Base-by-base conservation (phyloP, 1,140 invertebrate species). In the Drosophila tropicalis region DNA sequence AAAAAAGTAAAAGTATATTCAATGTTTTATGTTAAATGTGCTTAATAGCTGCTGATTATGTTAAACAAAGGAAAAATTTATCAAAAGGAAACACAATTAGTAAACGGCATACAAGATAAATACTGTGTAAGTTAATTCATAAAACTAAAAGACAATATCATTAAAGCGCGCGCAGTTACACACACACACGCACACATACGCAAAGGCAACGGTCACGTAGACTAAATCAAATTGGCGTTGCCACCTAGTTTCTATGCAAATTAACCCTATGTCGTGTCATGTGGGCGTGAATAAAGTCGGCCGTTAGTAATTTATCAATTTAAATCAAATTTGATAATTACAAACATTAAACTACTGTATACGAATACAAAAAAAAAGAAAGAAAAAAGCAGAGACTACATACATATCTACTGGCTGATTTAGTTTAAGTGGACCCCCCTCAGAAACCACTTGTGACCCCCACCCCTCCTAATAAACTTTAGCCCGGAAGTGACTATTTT, bases 321-420 rank as follows among this genome's bases (percentile, higher is more conserved):
- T 86, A 86, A 83, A 73, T 39, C 62, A 87, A 87, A 86, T 83
- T 86, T 86, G 74, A 87, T 83, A 86, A 86, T 86, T 83, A 73
- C 79, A 67, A 58, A 62, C 55, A 63, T 82, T 86, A 82, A 73
- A 40, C 17, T 36, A 60, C 13, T 17, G 1, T 34, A 4, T 34
- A 4, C 29, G 5, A 5, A 68, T 56, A 65, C 40, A 15, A 12
- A 44, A 7, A 25, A 2, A 25, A 25, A 25, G 0, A 25, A 25
- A 25, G 4, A 25, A 3, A 51, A 22, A 3, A 15, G 9, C 3
- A 22, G 1, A 22, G 2, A 51, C 44, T 51, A n/a, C n/a, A n/a
- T n/a, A n/a, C n/a, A n/a, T n/a, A 39, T 51, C 9, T 22, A 13
- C 44, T 22, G 10, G 41, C 39, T 51, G 73, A 79, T 69, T 80